Conservation (phyloP, 2,888 invertebrate species). For the Antheraea yamamai region DNA sequence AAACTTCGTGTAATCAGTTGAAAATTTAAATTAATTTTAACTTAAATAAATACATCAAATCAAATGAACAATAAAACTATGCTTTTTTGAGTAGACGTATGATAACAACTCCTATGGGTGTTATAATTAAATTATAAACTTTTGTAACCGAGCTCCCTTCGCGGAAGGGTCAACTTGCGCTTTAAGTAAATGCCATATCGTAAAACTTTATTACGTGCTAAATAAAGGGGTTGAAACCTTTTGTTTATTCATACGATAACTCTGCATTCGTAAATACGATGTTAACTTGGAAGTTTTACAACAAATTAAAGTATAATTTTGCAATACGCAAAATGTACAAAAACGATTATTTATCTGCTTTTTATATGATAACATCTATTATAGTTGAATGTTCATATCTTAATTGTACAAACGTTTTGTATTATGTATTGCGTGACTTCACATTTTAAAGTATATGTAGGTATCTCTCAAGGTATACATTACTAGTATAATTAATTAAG, state of each 20-base stretch:
- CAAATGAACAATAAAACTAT: not conserved
- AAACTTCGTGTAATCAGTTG: not conserved
- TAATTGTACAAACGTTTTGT: not conserved
- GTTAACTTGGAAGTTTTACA: slow-evolving; percentile 24
- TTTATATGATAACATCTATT: not conserved
- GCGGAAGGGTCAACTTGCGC: slow-evolving; percentile 72
- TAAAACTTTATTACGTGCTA: slow-evolving; percentile 80
- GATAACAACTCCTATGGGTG: slow-evolving; percentile 71
- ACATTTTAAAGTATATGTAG: no score
- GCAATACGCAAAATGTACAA: not conserved
- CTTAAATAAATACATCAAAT: not conserved
- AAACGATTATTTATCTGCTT: not conserved
- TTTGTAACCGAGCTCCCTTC: slow-evolving; percentile 53
- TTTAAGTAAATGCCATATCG: slow-evolving; percentile 74
- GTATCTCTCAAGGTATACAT: no score
- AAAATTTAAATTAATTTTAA: not conserved
- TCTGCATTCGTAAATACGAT: slow-evolving; percentile 40
- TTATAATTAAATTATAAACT: slow-evolving; percentile 81
- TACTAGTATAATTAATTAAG: no score
- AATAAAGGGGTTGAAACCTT: slow-evolving; percentile 77
- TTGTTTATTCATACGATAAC: slow-evolving; percentile 52
- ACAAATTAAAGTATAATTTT: slow-evolving; percentile 14
- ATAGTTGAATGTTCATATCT: not conserved
- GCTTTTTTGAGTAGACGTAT: slow-evolving; percentile 16
- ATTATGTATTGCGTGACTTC: not conserved